Base-by-base conservation (phyloP, 2,797 vertebrate genomes). In the Philypnodon macrostomus region DNA sequence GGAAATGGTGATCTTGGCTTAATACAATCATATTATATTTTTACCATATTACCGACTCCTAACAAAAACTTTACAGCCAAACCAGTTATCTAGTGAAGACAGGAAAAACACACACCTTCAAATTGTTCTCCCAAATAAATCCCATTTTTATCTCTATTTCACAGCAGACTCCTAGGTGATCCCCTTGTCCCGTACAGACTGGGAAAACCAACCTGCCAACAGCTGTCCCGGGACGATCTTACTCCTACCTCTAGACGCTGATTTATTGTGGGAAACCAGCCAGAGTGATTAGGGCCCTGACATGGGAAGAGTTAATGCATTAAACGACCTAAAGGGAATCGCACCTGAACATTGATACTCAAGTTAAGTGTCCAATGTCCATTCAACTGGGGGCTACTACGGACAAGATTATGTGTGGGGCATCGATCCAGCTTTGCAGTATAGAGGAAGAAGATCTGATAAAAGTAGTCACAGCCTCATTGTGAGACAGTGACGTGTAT, bases 191-290 rank as follows among this genome's bases (percentile, higher is more conserved):
- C 53, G 31, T 7, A 29, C 67, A 39, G 47, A 42, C 39, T 55
- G 70, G 65, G 50, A 8, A 15, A 65, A 48, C 75, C 81, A 63
- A 72, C 56, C 74, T 24, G 59, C 69, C 79, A 77, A 82, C 82
- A 84, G 85, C 85, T 85, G 85, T 77, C 79, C 61, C 64, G 19
- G n/a, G 19, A 39, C 19, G 37, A 76, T 2, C 10, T 68, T 47
- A 70, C 70, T 47, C 49, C 48, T 17, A 67, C 71, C 76, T 66
- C 73, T 62, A 75, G 70, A 79, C 72, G 71, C 75, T 77, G 82
- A 85, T 75, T 76, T 80, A 85, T 83, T 63, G 76, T 73, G 77
- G 80, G 76, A 85, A 66, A 47, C 10, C 36, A 74, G 75, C 79
- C 81, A 81, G 66, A 54, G 59, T 81, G 82, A 87, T 87, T 80